Conservation (phyloP, 1,140 invertebrate species). For the Epicauta chinensis region DNA sequence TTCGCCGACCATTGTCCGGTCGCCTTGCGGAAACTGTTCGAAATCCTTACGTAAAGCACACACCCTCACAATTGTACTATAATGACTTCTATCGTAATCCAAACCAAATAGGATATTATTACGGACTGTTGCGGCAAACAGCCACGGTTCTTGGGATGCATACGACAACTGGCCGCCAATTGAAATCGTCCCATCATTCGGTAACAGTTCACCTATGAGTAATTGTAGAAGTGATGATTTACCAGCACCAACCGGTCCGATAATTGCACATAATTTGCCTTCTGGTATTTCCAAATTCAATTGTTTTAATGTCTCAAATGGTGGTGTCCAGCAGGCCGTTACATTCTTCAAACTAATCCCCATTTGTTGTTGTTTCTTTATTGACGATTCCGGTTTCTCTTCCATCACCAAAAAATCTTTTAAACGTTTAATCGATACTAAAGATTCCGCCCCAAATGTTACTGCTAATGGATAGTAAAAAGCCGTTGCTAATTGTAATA, state of each 20-base stretch:
- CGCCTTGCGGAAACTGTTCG: conserved; percentile 70
- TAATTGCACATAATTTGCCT: conserved; percentile 65
- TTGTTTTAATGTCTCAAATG: conserved; percentile 50
- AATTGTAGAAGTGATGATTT: conserved; percentile 74
- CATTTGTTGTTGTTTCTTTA: conserved; percentile 24
- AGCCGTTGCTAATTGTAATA: conserved; percentile 54
- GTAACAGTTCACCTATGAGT: conserved; percentile 71
- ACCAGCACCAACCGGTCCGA: conserved; percentile 73
- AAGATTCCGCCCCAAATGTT: conserved; percentile 55
- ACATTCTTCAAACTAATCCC: conserved; percentile 46
- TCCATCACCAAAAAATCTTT: conserved; percentile 58
- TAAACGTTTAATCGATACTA: conserved; percentile 61
- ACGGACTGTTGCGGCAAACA: conserved; percentile 53
- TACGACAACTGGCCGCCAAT: conserved; percentile 61
- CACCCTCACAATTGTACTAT: conserved; percentile 59
- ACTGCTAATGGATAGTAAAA: conserved; percentile 69
- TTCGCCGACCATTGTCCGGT: conserved; percentile 79
- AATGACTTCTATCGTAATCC: conserved; percentile 58
- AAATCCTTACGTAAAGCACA: conserved; percentile 70
- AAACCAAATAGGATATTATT: conserved; percentile 76
- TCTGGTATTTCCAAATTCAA: conserved; percentile 55
- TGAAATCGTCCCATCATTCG: conserved; percentile 48
- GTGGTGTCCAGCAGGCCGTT: conserved; percentile 55
- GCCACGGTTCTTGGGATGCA: conserved; percentile 71
- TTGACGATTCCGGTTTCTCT: conserved; percentile 44